phyloP scores from a whole-genome alignment of 2,113 vertebrate genomes.

The Ptilonorhynchus violaceus region DNA sequence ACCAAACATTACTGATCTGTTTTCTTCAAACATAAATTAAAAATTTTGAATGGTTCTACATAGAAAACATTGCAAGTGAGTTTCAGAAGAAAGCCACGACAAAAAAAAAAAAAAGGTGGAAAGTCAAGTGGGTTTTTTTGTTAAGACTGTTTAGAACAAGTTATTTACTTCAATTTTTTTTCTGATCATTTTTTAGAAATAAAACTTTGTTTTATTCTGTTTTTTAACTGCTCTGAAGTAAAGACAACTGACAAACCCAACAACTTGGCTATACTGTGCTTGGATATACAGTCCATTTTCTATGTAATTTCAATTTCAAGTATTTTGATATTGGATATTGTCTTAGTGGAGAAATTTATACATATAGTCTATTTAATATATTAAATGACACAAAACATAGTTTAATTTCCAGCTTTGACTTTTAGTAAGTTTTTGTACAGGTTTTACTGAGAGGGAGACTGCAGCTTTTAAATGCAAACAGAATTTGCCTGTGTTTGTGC shows the following conservation, averaged over 20 bases:
- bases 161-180: not conserved
- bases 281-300: not conserved
- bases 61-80: not conserved
- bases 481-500: not conserved
- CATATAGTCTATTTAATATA: not conserved
- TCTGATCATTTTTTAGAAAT: not conserved
- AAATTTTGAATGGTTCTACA: not conserved
- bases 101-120: not conserved
- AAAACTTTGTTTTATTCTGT: not conserved
- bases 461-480: not conserved
- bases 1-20: not conserved
- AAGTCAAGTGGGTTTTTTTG: not conserved
- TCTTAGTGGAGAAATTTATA: not conserved
- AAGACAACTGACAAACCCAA: not conserved
- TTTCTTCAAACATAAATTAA: not conserved
- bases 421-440: not conserved
- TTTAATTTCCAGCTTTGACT: not conserved
- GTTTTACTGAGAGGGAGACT: not conserved
- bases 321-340: not conserved
- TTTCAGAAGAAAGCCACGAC: not conserved
- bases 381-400: not conserved
- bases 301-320: not conserved
- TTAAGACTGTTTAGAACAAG: not conserved
- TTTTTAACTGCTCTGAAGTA: not conserved
- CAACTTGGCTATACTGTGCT: not conserved